Conservation (phyloP, 2,888 invertebrate genomes). For the Chalcosyrphus nemorum region DNA sequence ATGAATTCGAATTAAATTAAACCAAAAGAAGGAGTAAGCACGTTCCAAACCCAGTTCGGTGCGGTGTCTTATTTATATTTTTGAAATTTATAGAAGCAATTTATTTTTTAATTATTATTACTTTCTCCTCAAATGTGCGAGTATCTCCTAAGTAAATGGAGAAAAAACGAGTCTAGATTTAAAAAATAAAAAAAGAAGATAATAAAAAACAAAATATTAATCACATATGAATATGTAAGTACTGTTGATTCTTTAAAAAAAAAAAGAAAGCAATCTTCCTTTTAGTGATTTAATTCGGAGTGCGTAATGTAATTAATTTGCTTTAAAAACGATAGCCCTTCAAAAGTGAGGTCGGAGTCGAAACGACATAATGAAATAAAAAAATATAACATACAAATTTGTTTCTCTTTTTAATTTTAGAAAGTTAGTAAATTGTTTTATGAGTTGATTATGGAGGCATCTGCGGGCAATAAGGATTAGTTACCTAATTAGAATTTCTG, state of each 20-base stretch:
- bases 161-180: slow-evolving; percentile 41
- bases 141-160: slow-evolving; percentile 29
- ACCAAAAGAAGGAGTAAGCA: slow-evolving; percentile 17
- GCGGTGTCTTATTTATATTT: slow-evolving; percentile 33
- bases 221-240: slow-evolving; percentile 33
- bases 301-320: not conserved
- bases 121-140: slow-evolving; percentile 24
- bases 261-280: slow-evolving; percentile 2
- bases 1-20: slow-evolving; percentile 34
- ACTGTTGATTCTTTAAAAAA: not conserved
- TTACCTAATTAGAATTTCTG: too few species aligned
- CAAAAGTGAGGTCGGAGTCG: not conserved
- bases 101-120: slow-evolving; percentile 50
- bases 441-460: too few species aligned
- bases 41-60: not conserved
- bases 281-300: slow-evolving; percentile 8
- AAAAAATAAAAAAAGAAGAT: slow-evolving; percentile 38
- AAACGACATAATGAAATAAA: slow-evolving; percentile 1
- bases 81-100: slow-evolving; percentile 44
- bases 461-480: too few species aligned
- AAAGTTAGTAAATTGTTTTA: too few species aligned
- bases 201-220: slow-evolving; percentile 37
- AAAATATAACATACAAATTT: not conserved
- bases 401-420: not conserved
- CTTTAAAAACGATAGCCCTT: not conserved